Conservation (phyloP, 2,113 vertebrate genomes). For the Grammatotria lemairii region DNA sequence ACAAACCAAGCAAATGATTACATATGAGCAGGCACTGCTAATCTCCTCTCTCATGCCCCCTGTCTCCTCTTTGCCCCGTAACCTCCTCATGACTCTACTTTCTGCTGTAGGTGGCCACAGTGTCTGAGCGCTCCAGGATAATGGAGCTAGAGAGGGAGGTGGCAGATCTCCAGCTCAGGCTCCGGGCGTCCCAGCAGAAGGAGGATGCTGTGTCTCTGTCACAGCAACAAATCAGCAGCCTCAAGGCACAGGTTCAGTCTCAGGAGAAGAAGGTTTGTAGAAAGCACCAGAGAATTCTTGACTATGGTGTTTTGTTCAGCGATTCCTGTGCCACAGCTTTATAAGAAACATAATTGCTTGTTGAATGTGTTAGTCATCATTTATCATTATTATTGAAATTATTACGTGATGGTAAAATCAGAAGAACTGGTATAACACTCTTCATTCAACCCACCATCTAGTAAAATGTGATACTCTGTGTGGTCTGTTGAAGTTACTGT, state of each 20-base stretch:
- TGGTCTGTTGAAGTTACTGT: neutral
- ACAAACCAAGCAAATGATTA: neutral
- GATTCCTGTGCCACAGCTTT: neutral
- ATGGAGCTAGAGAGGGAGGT: slow-evolving; percentile 95
- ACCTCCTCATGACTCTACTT: neutral
- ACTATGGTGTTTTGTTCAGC: neutral
- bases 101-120: slow-evolving; percentile 82
- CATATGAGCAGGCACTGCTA: neutral
- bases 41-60: neutral
- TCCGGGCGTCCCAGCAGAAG: slow-evolving; percentile 75
- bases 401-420: neutral
- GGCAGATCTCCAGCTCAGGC: slow-evolving; percentile 78
- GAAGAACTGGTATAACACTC: neutral
- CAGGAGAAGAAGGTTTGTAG: slow-evolving; percentile 68
- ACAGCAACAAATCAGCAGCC: slow-evolving; percentile 58
- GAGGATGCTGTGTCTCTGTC: slow-evolving; percentile 66
- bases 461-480: neutral
- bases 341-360: neutral
- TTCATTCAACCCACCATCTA: neutral
- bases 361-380: neutral
- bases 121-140: slow-evolving; percentile 93
- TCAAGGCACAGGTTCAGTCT: slow-evolving; percentile 52
- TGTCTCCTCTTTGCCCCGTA: neutral
- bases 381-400: neutral
- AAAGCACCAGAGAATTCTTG: neutral